phyloP scores from a whole-genome alignment of 2,888 invertebrate genomes.

The Morpho achilles region DNA sequence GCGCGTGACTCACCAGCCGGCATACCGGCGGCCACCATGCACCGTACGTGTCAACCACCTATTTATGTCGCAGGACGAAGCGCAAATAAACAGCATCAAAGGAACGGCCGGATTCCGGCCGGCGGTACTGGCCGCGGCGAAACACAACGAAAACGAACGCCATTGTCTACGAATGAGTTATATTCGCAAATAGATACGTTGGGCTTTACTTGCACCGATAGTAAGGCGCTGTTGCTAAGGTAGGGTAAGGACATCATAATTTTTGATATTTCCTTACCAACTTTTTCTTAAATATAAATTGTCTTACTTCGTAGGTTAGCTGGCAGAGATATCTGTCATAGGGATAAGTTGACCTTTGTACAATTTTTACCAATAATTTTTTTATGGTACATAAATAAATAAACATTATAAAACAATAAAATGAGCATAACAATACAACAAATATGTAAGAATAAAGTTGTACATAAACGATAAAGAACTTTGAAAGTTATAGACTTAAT shows the following conservation, averaged over 20 bases:
- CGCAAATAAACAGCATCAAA: slow-evolving; percentile 78
- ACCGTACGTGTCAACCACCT: slow-evolving; percentile 72
- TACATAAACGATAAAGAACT: too few relatives aligned
- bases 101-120: slow-evolving; percentile 65
- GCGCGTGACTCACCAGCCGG: slow-evolving; percentile 60
- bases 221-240: background rate
- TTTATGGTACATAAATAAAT: too few relatives aligned
- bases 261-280: too few relatives aligned
- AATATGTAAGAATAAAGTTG: too few relatives aligned
- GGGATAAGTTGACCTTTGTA: too few relatives aligned
- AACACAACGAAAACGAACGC: slow-evolving; percentile 67
- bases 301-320: too few relatives aligned
- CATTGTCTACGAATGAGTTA: slow-evolving; percentile 75
- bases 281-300: too few relatives aligned
- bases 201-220: background rate
- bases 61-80: slow-evolving; percentile 76
- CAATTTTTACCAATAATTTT: too few relatives aligned
- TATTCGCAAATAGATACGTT: slow-evolving; percentile 64
- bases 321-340: too few relatives aligned
- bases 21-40: slow-evolving; percentile 67
- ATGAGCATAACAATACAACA: too few relatives aligned
- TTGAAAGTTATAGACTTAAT: too few relatives aligned
- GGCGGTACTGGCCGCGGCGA: slow-evolving; percentile 44
- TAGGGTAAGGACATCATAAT: background rate
- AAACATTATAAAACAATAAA: too few relatives aligned